These are phyloP conservation scores for Tachypleus tridentatus DNA, from an alignment of 1,140 invertebrate species.

Conservation along the genomic window DNA sequence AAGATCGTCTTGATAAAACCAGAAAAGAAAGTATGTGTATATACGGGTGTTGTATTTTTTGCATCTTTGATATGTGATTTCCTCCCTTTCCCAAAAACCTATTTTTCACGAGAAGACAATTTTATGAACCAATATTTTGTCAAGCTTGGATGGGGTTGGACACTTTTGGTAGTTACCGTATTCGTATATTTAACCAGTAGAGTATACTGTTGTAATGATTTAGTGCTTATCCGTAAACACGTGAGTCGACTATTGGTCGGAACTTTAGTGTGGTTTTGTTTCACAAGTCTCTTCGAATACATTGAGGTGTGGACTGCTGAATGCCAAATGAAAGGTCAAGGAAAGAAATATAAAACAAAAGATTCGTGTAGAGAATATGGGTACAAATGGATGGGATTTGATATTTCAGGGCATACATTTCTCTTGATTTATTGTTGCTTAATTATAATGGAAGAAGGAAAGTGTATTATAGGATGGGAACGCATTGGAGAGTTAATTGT, in stretches of 20 bases:
- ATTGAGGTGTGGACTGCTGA: conserved; percentile 71
- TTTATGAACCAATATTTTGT: conserved; percentile 85
- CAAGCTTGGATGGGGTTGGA: conserved; percentile 92
- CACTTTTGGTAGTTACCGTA: conserved; percentile 54
- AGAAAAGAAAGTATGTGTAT: conserved; percentile 70
- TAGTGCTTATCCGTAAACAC: conserved; percentile 42
- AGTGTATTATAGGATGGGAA: conserved; percentile 78
- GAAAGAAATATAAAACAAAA: conserved; percentile 38
- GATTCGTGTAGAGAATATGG: conserved; percentile 55
- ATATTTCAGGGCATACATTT: conserved; percentile 91
- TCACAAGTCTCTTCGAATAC: conserved; percentile 66
- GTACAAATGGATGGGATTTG: conserved; percentile 77
- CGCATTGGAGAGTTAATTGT: conserved; percentile 61
- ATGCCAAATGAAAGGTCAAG: conserved; percentile 45
- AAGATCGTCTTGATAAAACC: conserved; percentile 67
- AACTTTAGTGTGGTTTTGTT: conserved; percentile 78
- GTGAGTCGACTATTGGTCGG: conserved; percentile 61
- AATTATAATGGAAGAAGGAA: conserved; percentile 79
- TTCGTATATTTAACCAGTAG: conserved; percentile 70
- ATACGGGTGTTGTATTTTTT: conserved; percentile 63
- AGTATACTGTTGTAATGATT: conserved; percentile 65
- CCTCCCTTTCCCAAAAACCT: conserved; percentile 31
- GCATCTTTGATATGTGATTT: conserved; percentile 75
- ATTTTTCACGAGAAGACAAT: conserved; percentile 61
- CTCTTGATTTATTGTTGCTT: conserved; percentile 84